These are phyloP conservation scores for Pteropus rufus DNA, from an alignment of 2,797 vertebrate species.

Conservation along the genomic window DNA sequence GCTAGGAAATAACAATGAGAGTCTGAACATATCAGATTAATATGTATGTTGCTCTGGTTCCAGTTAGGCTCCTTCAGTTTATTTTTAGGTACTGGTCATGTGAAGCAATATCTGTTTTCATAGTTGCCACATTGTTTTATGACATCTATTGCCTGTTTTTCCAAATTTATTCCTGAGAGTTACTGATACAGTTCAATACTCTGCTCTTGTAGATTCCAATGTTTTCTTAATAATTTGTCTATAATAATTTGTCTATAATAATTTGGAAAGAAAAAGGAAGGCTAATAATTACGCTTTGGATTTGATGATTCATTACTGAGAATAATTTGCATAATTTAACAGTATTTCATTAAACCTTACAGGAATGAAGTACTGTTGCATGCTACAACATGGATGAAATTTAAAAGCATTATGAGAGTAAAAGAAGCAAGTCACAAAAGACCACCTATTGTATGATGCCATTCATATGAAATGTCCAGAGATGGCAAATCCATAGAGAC, in stretches of 20 bases:
- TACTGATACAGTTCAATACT: not conserved
- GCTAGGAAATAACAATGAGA: not conserved
- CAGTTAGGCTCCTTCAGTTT: not conserved
- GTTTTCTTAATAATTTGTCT: not conserved
- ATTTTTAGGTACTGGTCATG: not conserved
- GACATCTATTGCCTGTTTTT: not conserved
- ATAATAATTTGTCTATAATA: not conserved
- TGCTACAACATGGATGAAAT: not conserved
- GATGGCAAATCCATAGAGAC: not conserved
- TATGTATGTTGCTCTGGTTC: not conserved
- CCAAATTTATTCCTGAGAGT: not conserved
- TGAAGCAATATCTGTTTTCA: not conserved
- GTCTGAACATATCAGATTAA: not conserved
- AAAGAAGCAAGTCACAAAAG: not conserved
- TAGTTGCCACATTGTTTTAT: not conserved
- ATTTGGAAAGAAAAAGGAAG: slow-evolving; percentile 13
- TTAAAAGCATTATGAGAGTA: not conserved
- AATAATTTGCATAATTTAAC: not conserved
- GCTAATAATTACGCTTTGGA: not conserved
- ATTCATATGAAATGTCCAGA: not conserved
- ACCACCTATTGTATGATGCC: not conserved
- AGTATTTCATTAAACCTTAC: not conserved
- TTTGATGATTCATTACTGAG: not conserved
- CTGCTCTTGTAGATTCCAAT: not conserved
- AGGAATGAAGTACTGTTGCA: not conserved